Conservation (phyloP, 23 tunicate genomes). For the Styela clava region DNA sequence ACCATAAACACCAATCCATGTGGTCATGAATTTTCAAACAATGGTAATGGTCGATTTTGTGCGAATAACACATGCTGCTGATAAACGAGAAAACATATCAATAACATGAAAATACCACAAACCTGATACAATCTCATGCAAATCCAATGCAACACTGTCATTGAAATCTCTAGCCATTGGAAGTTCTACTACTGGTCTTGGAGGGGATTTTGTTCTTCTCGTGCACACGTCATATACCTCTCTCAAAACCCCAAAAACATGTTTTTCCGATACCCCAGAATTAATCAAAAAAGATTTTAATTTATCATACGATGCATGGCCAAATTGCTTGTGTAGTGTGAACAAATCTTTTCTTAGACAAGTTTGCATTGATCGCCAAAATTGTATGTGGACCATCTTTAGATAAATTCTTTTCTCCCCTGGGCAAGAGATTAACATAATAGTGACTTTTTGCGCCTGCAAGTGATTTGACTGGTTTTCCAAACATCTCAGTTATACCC, state of each 20-base stretch:
- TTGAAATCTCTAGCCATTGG: constrained; percentile 18
- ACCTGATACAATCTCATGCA: constrained; percentile 16
- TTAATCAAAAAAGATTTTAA: not conserved
- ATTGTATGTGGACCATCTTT: no score
- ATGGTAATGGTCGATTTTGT: constrained; percentile 22
- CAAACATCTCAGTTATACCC: constrained; percentile 24
- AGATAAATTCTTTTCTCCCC: not conserved
- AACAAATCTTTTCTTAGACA: not conserved
- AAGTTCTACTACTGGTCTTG: constrained; percentile 17
- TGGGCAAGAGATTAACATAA: constrained; percentile 8
- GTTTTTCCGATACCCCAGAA: not conserved
- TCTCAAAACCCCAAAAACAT: not conserved
- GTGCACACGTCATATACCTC: constrained; percentile 6
- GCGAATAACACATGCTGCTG: constrained; percentile 9
- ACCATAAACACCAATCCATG: constrained; percentile 23
- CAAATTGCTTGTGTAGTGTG: constrained; percentile 18
- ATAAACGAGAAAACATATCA: constrained; percentile 24
- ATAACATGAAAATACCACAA: constrained; percentile 36
- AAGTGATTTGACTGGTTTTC: not conserved
- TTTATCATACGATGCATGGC: constrained; percentile 15
- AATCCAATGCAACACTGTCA: constrained; percentile 22
- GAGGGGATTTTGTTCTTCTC: not conserved
- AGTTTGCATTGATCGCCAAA: no score
- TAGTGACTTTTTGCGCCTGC: constrained; percentile 15
- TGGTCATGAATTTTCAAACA: constrained; percentile 9